Evolutionary conservation across 1,140 invertebrate species (phyloP), one percentile per base, ranked within the genome.

Genomic region (Apis dorsata): DNA sequence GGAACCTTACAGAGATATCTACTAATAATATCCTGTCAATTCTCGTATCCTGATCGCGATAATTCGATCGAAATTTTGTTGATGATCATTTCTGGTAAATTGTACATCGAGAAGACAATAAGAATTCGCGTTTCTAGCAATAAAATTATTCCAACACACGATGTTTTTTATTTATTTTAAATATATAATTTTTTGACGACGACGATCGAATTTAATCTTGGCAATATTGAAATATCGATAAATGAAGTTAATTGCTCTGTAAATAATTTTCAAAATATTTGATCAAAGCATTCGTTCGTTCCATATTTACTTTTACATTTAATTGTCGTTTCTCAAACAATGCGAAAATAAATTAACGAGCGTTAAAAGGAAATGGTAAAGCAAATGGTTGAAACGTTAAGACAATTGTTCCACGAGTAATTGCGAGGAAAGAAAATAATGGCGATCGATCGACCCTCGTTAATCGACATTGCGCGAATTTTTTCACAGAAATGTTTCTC

Each of bases 381-480:
- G 62, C 17, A 53, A 53, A 44, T 65, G 28, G 55, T 10, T 63
- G 17, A 24, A 55, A 63, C 59, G 59, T 73, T 63, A 73, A 73
- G 79, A 65, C 69, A 24, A 80, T 55, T 70, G 59, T 62, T 80
- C 49, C 21, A 34, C 55, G 49, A 60, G 28, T 80, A 80, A 72
- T 80, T 80, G 62, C 8, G 21, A 7, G 21, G 13, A 19, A 28
- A 15, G 62, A 10, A 80, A 34, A 73, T 63, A 73, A 73, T 53
- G 69, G 28, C 60, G 69, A 55, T 80, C 69, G 79, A 80, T 73
- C 24, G 79, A n/a, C 3, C n/a, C 53, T 79, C 79, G 24, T 80
- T 80, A 80, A 15, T 11, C 12, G 19, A 70, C 34, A 44, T 15
- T 28, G 1, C 21, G 60, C 59, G 34, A 80, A 71, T 55, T 53